phyloP scores from a whole-genome alignment of 2,888 invertebrate species.

The Pammene fasciana region DNA sequence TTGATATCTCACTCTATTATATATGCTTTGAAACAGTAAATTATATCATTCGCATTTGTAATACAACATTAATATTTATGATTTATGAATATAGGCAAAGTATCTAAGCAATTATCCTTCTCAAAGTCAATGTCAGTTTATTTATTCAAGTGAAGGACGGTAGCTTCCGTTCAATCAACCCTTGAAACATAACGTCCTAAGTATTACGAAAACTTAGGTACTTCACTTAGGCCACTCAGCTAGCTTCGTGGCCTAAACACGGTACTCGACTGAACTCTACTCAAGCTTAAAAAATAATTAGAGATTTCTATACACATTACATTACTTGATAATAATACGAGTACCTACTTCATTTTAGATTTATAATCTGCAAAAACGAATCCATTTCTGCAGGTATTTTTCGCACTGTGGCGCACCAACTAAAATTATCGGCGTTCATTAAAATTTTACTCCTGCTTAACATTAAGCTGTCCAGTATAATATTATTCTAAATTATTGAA shows the following conservation, averaged over 20 bases:
- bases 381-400: background rate
- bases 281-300: too few species aligned
- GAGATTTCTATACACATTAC: too few species aligned
- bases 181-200: too few species aligned
- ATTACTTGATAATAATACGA: too few species aligned
- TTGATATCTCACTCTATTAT: background rate
- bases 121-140: slow-evolving; percentile 10
- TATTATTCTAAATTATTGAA: slow-evolving; percentile 11
- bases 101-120: slow-evolving; percentile 2
- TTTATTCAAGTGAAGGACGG: background rate
- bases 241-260: too few species aligned
- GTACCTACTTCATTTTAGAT: too few species aligned
- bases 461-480: slow-evolving; percentile 49
- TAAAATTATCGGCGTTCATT: slow-evolving; percentile 52
- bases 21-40: background rate
- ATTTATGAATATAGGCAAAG: background rate
- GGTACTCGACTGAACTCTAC: too few species aligned
- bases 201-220: too few species aligned
- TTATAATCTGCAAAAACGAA: background rate
- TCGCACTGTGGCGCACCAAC: background rate
- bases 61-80: slow-evolving; percentile 1
- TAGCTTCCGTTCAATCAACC: too few species aligned
- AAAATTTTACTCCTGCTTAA: slow-evolving; percentile 56
- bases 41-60: background rate
- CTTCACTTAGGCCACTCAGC: too few species aligned